Percentiles rank a stretch among this genome's conserved stretches.
These are phyloP conservation scores for Tenthredo mesomela DNA, from an alignment of 2,888 invertebrate species.

Conservation along the genomic window DNA sequence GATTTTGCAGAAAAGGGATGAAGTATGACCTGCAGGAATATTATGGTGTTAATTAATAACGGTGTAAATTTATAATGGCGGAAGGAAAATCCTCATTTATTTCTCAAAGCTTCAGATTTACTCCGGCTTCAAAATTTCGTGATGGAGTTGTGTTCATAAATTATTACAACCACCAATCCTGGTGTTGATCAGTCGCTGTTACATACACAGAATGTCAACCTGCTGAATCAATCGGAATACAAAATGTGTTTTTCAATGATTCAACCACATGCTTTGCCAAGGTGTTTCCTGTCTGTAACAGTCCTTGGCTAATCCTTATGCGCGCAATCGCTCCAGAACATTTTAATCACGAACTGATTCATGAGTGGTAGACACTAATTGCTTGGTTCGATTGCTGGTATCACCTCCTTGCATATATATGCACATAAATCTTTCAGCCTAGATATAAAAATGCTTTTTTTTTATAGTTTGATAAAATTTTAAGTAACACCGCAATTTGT, in stretches of 20 bases:
- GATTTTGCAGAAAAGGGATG: background rate
- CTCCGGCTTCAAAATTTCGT: background rate
- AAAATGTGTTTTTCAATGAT: background rate
- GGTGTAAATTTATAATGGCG: background rate
- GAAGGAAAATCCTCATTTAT: background rate
- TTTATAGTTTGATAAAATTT: too few relatives aligned
- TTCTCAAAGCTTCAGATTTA: background rate
- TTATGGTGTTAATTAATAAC: background rate
- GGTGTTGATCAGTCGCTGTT: background rate
- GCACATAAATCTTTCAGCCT: too few relatives aligned
- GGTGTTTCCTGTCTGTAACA: background rate
- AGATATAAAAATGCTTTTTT: too few relatives aligned
- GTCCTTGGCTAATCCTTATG: background rate
- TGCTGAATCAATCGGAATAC: constrained; percentile 1
- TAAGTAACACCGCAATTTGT: background rate
- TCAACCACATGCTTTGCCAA: background rate
- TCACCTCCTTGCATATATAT: too few relatives aligned
- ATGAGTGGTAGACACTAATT: background rate
- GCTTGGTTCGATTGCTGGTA: background rate
- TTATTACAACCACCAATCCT: background rate
- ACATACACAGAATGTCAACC: background rate
- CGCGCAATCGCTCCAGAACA: background rate
- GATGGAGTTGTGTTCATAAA: background rate
- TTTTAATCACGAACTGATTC: background rate
- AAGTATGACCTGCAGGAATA: background rate